phyloP scores from a whole-genome alignment of 2,113 vertebrate species.

The Epinephelus fuscoguttatus region DNA sequence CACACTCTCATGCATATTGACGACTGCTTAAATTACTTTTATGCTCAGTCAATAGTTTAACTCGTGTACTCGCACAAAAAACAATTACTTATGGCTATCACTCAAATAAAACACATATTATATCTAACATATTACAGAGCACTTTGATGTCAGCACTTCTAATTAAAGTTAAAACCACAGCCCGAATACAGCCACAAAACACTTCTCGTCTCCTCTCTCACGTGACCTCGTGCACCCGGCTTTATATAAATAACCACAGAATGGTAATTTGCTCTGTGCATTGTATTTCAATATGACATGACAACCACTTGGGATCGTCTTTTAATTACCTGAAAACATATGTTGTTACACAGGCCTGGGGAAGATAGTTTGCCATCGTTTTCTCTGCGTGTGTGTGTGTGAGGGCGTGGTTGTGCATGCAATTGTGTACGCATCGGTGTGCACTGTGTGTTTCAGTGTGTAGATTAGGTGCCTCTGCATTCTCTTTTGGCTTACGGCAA shows the following conservation, averaged over 20 bases:
- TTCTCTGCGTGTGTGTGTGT: constrained; percentile 36
- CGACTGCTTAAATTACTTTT: constrained; percentile 6
- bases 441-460: constrained; percentile 42
- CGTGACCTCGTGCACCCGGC: constrained; percentile 57
- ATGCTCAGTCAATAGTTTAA: constrained; percentile 3
- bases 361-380: constrained; percentile 74
- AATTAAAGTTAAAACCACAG: constrained; percentile 44
- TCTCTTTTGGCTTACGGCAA: constrained; percentile 69
- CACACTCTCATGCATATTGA: not conserved
- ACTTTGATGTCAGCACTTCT: constrained; percentile 26
- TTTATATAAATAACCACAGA: constrained; percentile 78
- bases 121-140: not conserved
- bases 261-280: constrained; percentile 79
- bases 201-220: not conserved
- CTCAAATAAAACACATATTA: not conserved
- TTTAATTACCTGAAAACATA: constrained; percentile 87
- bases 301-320: constrained; percentile 78
- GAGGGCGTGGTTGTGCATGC: constrained; percentile 30
- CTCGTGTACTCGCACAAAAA: constrained; percentile 2
- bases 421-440: constrained; percentile 33
- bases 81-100: not conserved
- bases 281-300: constrained; percentile 83
- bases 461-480: constrained; percentile 65
- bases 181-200: constrained; percentile 8
- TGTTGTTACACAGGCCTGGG: constrained; percentile 76